These are phyloP conservation scores for Abramis brama DNA, from an alignment of 2,113 vertebrate species.

Conservation along the genomic window DNA sequence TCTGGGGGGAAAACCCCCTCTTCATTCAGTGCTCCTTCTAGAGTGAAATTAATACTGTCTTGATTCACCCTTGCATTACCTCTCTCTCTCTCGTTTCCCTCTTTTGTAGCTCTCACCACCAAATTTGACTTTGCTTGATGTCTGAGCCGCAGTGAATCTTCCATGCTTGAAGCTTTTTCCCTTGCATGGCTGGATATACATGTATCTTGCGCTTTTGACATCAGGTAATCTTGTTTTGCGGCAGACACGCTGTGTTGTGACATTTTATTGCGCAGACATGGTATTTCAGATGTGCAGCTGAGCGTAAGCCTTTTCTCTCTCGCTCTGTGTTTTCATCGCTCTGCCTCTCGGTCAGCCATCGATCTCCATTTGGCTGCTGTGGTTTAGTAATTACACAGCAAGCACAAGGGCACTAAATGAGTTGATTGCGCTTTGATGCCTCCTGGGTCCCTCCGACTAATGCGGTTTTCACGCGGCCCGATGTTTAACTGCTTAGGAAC, in stretches of 20 bases:
- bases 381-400: constrained; percentile 56
- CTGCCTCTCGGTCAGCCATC: constrained; percentile 47
- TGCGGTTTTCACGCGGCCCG: constrained; percentile 31
- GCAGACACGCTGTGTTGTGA: constrained; percentile 40
- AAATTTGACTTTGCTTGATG: constrained; percentile 25
- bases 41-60: constrained; percentile 37
- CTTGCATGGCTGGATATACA: constrained; percentile 1
- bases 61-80: constrained; percentile 25
- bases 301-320: constrained; percentile 25
- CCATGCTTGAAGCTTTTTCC: constrained; percentile 26
- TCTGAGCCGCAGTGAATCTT: background rate
- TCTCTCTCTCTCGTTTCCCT: background rate
- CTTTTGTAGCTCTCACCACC: background rate
- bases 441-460: constrained; percentile 46
- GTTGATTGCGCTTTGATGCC: constrained; percentile 47
- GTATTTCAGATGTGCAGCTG: constrained; percentile 43
- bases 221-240: constrained; percentile 47
- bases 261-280: constrained; percentile 37
- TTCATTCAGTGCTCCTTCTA: constrained; percentile 21
- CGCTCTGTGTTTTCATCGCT: constrained; percentile 18
- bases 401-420: constrained; percentile 42
- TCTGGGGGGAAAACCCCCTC: background rate
- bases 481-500: constrained; percentile 49
- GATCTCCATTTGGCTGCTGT: constrained; percentile 53
- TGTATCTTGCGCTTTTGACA: constrained; percentile 27